Percentiles rank a stretch among this genome's conserved stretches.
Evolutionary conservation across 2,797 vertebrate genomes (phyloP).

Genomic region (Siniperca undulata): DNA sequence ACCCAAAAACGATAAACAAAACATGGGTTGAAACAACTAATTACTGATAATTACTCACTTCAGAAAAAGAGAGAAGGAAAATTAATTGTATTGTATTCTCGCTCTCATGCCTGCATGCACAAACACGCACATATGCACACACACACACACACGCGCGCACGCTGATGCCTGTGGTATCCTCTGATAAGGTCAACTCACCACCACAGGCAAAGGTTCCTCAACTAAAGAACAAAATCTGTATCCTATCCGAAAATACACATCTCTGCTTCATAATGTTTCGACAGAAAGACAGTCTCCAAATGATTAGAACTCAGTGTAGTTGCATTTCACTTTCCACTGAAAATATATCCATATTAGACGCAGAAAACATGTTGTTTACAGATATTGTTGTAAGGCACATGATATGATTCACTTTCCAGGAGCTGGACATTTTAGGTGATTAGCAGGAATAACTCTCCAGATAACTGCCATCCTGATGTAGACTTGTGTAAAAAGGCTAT

Average conservation of each 20-base stretch:
- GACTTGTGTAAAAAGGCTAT: constrained; percentile 12
- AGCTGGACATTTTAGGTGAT: background rate
- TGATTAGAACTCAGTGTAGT: background rate
- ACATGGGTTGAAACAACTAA: background rate
- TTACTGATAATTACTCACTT: background rate
- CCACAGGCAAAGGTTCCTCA: constrained; percentile 3
- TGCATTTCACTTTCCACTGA: background rate
- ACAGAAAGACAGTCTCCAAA: background rate
- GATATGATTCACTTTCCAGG: constrained; percentile 8
- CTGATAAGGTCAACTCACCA: constrained; percentile 44
- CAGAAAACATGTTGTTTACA: constrained; percentile 8
- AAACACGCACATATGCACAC: background rate
- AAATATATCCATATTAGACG: constrained; percentile 10
- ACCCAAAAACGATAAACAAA: background rate
- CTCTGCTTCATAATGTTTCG: constrained; percentile 17
- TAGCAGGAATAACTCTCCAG: background rate
- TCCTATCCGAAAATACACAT: constrained; percentile 4
- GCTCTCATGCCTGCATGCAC: background rate
- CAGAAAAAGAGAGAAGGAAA: background rate
- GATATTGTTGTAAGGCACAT: background rate
- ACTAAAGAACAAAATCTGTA: constrained; percentile 22
- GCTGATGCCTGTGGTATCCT: constrained; percentile 12
- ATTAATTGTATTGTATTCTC: background rate
- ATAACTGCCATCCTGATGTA: background rate
- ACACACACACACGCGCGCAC: background rate